Conservation (phyloP, 1,140 invertebrate genomes). For the Elysia chlorotica region DNA sequence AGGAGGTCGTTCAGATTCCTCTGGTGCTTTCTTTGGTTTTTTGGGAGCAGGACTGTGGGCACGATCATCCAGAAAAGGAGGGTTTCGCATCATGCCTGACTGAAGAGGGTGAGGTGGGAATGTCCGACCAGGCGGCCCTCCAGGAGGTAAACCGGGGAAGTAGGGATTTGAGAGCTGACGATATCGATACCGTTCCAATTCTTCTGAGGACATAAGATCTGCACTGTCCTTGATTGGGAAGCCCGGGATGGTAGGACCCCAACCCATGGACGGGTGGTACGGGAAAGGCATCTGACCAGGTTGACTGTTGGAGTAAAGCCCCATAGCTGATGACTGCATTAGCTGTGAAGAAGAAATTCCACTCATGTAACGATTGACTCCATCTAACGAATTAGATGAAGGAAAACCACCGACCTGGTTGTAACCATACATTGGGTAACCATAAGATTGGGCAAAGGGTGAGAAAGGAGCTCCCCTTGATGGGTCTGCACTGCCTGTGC, state of each 20-base stretch:
- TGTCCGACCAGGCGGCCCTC: conserved; percentile 1
- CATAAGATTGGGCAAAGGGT: conserved; percentile 20
- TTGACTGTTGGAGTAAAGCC: conserved; percentile 17
- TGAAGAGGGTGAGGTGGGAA: conserved; percentile 16
- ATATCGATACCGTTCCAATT: conserved; percentile 18
- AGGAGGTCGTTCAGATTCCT: conserved; percentile 18
- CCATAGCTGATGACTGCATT: conserved; percentile 21
- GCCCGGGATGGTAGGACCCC: conserved; percentile 14
- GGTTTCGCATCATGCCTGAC: conserved; percentile 12
- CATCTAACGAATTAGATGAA: conserved; percentile 10
- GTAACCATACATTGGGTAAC: conserved; percentile 22
- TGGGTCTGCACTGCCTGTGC: neutral
- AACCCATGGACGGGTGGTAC: conserved; percentile 20
- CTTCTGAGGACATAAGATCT: conserved; percentile 14
- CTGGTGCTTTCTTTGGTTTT: conserved; percentile 20
- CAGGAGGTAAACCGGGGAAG: conserved; percentile 9
- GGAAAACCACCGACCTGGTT: conserved; percentile 23
- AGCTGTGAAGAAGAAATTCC: conserved; percentile 18
- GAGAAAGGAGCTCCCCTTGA: conserved; percentile 9
- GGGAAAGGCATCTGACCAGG: conserved; percentile 17
- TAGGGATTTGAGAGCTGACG: conserved; percentile 18
- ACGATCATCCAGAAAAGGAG: conserved; percentile 15
- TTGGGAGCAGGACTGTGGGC: conserved; percentile 17
- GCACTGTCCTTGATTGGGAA: conserved; percentile 13
- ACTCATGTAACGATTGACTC: conserved; percentile 23